These are phyloP conservation scores for Bubo scandiacus DNA, from an alignment of 2,113 vertebrate species.

Conservation along the genomic window DNA sequence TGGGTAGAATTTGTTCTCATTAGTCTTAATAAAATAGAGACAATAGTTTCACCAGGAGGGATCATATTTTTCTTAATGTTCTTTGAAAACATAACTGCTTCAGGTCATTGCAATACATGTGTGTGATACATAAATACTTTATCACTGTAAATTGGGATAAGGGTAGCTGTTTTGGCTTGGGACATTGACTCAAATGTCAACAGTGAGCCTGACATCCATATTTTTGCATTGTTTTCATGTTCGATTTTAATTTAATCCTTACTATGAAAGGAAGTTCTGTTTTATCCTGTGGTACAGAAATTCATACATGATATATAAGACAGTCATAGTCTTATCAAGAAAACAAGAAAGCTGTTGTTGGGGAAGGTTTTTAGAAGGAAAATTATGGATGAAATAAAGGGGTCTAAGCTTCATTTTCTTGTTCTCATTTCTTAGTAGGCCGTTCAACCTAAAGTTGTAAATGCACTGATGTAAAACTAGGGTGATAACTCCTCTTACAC, in stretches of 20 bases:
- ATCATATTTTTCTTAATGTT: constrained; percentile 33
- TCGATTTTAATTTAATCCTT: neutral
- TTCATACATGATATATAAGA: neutral
- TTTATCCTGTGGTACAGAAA: neutral
- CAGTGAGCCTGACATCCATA: neutral
- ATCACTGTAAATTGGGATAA: neutral
- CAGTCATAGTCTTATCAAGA: neutral
- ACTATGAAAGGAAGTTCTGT: neutral
- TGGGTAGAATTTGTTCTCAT: constrained; percentile 45
- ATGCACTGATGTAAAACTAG: neutral
- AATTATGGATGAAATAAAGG: neutral
- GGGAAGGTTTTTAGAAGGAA: neutral
- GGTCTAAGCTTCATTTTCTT: neutral
- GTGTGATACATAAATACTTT: constrained; percentile 3
- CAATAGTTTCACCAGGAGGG: neutral
- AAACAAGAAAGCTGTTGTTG: neutral
- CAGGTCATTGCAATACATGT: neutral
- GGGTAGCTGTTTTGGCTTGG: neutral
- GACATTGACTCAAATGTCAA: neutral
- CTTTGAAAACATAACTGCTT: constrained; percentile 29
- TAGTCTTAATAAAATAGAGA: constrained; percentile 29
- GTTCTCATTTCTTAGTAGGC: neutral
- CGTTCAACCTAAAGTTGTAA: neutral
- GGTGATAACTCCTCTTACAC: neutral
- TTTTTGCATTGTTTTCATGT: neutral